phyloP scores from a whole-genome alignment of 2,888 invertebrate species.

The Drosophila nr. perissopoda region DNA sequence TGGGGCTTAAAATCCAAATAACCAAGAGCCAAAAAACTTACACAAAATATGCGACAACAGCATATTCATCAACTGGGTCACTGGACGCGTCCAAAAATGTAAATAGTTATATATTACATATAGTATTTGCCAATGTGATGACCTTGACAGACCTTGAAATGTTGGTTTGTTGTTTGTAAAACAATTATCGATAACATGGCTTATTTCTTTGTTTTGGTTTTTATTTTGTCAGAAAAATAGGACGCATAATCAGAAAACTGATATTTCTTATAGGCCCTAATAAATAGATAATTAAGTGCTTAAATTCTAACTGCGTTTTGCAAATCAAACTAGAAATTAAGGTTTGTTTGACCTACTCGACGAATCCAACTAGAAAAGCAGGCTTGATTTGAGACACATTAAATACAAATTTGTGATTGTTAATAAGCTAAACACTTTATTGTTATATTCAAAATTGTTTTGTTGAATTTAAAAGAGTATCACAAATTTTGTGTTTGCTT shows the following conservation, averaged over 20 bases:
- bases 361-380: background rate
- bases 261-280: slow-evolving; percentile 4
- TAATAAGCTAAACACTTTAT: background rate
- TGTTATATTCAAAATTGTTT: background rate
- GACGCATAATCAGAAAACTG: background rate
- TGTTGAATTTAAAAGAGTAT: background rate
- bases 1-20: background rate
- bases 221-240: background rate
- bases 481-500: background rate
- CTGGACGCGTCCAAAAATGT: slow-evolving; percentile 69
- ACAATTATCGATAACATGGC: slow-evolving; percentile 20
- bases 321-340: background rate
- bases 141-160: slow-evolving; percentile 84
- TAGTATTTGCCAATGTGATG: slow-evolving; percentile 49
- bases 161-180: slow-evolving; percentile 38
- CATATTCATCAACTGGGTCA: slow-evolving; percentile 78
- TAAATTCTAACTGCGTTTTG: background rate
- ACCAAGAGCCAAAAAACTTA: background rate
- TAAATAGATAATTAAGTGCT: slow-evolving; percentile 1
- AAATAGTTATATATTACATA: background rate
- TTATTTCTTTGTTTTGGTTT: background rate
- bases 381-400: background rate
- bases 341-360: background rate
- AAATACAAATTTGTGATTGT: background rate
- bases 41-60: slow-evolving; percentile 27